Evolutionary conservation across 2,113 vertebrate genomes (phyloP), one percentile per base, ranked within the genome.

Genomic region (Gobius niger): DNA sequence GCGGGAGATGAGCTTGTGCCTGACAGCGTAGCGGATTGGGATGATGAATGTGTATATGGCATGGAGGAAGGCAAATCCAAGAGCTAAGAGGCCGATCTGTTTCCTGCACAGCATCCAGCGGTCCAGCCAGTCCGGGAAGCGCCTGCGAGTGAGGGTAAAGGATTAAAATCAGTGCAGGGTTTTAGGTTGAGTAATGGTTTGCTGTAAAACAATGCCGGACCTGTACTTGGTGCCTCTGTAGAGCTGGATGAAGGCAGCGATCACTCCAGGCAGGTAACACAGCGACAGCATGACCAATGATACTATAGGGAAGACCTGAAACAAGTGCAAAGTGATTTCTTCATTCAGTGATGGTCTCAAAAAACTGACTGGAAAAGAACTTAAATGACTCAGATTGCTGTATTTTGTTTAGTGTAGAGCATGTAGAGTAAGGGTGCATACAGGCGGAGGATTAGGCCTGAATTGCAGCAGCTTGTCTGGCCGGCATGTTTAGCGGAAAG

Each of bases 21-120:
- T 83, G 78, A 66, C 70, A 53, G 75, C 1, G 19, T 88, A 84
- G 69, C 76, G 70, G 50, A 93, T 78, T 46, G 95, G 93, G 56
- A 90, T 91, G 67, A 94, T 74, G 1, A 98, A 89, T 2, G 94
- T 94, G 78, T 94, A 95, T 78, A 97, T 61, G 70, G 71, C 94
- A 0, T 98, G 96, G 24, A 99, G 90, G 59, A 91, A 95, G 66
- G 94, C 95, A 57, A 94, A 95, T 13, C 91, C 93, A 72, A 99
- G 86, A 0, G 95, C 95, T 62, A 95, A 42, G 56, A 99, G 87
- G 53, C 96, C 96, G 44, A 99, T 90, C 66, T 98, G 96, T 85
- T 99, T 98, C 81, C 96, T 94, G 70, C 95, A 96, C 46, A 96
- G 87, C 96, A 98, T 96, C 96, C 96, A 99, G 14, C 85, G 89